Evolutionary conservation across 2,797 vertebrate genomes (phyloP), one percentile per base, ranked within the genome.

Genomic region (Podargus strigoides): DNA sequence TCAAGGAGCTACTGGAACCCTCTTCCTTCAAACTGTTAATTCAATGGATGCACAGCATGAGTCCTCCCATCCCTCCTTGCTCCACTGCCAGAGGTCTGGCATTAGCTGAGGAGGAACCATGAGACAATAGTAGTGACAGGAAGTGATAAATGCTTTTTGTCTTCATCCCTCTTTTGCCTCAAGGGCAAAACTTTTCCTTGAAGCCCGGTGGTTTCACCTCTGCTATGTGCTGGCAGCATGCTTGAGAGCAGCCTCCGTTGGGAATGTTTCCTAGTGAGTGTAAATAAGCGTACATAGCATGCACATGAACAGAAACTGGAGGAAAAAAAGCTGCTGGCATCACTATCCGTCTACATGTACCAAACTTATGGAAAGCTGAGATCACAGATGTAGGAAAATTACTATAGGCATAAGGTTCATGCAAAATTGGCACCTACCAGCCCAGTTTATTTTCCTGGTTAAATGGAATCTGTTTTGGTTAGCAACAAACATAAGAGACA

Each of bases 91-190:
- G 94, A 94, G 94, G 87, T 81, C 85, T 95, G 85, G 85, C 90
- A 95, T 94, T 89, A 95, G 84, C 84, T 67, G 64, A 91, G 76
- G 67, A 92, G 76, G 85, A 96, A 76, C 85, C 89, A 91, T 5
- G 21, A 94, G 91, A 93, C 89, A 94, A 93, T 88, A 95, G 85
- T 21, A 70, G 91, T 82, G 91, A 93, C 90, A 94, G 95, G 95
- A 96, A 96, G 93, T 90, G 83, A 97, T 94, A 96, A 93, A 94
- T 89, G 91, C 74, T 88, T 91, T 94, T 94, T 95, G 94, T 95
- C 85, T 91, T 70, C 66, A 93, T 89, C 83, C 78, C 39, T 80
- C 34, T 76, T 93, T 87, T 72, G 84, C 85, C 94, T 92, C 77
- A 83, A 75, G 92, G 90, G 89, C 75, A 85, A 83, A 83, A 80